Conservation (phyloP, 2,113 vertebrate genomes). For the Micronisus gabar region DNA sequence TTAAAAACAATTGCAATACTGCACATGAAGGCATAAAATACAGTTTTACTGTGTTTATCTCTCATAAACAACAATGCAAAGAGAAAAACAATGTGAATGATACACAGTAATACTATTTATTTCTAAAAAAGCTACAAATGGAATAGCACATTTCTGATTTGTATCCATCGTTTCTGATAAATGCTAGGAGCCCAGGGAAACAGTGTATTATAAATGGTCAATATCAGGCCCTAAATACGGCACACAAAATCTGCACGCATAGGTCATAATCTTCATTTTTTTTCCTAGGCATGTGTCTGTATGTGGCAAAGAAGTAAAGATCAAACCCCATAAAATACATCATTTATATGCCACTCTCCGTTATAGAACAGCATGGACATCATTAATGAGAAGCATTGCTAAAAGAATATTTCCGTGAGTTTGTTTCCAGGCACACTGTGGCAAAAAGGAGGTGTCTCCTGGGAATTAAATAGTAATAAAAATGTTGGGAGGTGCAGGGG, state of each 20-base stretch:
- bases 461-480: conserved; percentile 71
- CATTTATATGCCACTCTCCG: conserved; percentile 86
- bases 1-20: neutral
- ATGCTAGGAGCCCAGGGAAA: neutral
- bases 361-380: conserved; percentile 87
- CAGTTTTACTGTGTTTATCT: neutral
- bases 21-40: neutral
- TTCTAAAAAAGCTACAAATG: neutral
- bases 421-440: conserved; percentile 76
- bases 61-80: neutral
- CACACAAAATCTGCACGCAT: neutral
- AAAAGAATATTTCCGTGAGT: conserved; percentile 78
- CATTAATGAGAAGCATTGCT: conserved; percentile 84
- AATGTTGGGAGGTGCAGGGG: neutral
- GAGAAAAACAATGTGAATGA: neutral
- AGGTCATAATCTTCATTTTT: neutral
- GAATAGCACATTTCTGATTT: neutral
- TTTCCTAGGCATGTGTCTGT: conserved; percentile 68
- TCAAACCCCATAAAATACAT: conserved; percentile 90
- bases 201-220: neutral
- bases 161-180: neutral
- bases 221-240: neutral
- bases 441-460: conserved; percentile 71
- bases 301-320: conserved; percentile 80
- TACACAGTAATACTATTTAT: neutral